Conservation (phyloP, 2,888 invertebrate species). For the Hydroisotoma schaefferi region DNA sequence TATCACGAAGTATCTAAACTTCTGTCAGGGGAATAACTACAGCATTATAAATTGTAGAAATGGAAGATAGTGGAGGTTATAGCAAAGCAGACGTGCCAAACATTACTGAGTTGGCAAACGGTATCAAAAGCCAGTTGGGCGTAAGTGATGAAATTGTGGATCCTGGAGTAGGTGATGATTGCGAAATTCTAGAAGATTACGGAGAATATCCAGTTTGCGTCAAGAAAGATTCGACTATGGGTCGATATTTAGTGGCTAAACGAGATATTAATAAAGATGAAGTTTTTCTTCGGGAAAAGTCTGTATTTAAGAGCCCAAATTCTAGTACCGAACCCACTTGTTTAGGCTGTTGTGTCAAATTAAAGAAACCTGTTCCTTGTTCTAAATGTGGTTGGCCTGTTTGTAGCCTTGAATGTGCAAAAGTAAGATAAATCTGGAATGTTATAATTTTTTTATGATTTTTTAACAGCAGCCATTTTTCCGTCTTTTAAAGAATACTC, state of each 20-base stretch:
- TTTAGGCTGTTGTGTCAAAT: slow-evolving; percentile 67
- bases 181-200: background rate
- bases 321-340: slow-evolving; percentile 67
- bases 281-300: slow-evolving; percentile 67
- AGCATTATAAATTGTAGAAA: too few relatives aligned
- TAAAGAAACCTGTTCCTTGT: slow-evolving; percentile 11
- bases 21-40: too few relatives aligned
- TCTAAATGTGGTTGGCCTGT: slow-evolving; percentile 65
- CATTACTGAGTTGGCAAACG: background rate
- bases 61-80: background rate
- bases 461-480: too few relatives aligned
- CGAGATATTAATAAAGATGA: slow-evolving; percentile 68
- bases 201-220: slow-evolving; percentile 56
- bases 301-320: slow-evolving; percentile 69
- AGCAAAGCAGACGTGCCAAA: too few relatives aligned
- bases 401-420: slow-evolving; percentile 62
- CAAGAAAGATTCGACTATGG: slow-evolving; percentile 57
- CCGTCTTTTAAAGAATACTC: too few relatives aligned
- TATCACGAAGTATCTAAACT: too few relatives aligned
- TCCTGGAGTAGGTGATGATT: too few relatives aligned
- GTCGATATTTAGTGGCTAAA: slow-evolving; percentile 67
- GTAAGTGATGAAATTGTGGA: too few relatives aligned
- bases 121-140: slow-evolving; percentile 3
- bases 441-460: too few relatives aligned
- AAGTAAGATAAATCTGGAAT: slow-evolving; percentile 51